Percentiles rank a stretch among this genome's conserved stretches.
Evolutionary conservation across 1,140 invertebrate genomes (phyloP).

Genomic region (Epicauta chinensis): DNA sequence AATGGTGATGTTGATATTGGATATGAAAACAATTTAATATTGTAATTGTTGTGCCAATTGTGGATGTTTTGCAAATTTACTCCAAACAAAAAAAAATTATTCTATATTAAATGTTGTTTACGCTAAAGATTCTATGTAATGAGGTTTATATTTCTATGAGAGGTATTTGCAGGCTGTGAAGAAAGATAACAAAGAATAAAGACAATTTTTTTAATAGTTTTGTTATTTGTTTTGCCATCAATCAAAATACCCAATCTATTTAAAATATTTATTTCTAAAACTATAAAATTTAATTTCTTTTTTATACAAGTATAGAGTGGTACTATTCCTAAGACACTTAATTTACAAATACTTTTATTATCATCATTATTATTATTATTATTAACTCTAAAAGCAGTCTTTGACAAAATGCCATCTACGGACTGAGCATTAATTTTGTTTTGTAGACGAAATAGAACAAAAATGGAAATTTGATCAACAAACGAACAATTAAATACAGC

Average conservation of each 20-base stretch:
- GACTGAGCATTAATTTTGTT: too few relatives aligned
- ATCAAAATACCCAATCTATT: not conserved
- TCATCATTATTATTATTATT: not conserved
- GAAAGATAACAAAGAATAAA: conserved; percentile 4
- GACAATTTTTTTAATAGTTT: not conserved
- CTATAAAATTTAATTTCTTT: not conserved
- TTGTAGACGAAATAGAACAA: not conserved
- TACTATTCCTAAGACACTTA: not conserved
- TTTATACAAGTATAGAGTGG: too few relatives aligned
- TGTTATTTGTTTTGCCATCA: not conserved
- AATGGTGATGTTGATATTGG: not conserved
- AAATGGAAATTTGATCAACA: too few relatives aligned
- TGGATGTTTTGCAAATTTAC: too few relatives aligned
- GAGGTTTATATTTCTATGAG: conserved; percentile 1
- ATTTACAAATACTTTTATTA: not conserved
- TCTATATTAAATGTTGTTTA: not conserved
- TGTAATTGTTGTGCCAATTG: not conserved
- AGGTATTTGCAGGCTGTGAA: conserved; percentile 5
- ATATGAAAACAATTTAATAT: not conserved
- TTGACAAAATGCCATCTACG: not conserved
- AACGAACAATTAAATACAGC: too few relatives aligned
- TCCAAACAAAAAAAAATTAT: not conserved
- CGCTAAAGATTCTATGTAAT: not conserved
- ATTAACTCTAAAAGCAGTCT: not conserved
- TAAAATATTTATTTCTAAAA: not conserved